A percentile compares a stretch with the other conserved stretches of the same genome.
These are phyloP conservation scores for Ectobius pallidus DNA, from an alignment of 2,888 invertebrate species.

Conservation along the genomic window DNA sequence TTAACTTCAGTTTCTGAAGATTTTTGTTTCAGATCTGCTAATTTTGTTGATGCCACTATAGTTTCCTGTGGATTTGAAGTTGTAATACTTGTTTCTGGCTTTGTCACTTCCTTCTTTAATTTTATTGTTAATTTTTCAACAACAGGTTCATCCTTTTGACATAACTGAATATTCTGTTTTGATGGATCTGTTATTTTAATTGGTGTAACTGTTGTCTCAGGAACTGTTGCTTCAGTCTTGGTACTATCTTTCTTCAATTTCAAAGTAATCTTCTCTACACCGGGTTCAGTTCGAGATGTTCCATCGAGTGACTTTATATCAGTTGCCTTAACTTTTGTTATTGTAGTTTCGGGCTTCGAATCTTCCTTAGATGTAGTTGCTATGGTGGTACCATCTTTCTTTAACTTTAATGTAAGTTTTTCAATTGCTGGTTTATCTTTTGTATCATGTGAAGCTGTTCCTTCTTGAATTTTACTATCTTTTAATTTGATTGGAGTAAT, in stretches of 20 bases:
- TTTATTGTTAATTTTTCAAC: constrained; percentile 19
- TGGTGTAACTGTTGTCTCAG: constrained; percentile 11
- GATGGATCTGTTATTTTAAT: constrained; percentile 16
- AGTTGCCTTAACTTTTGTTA: constrained; percentile 10
- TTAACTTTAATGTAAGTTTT: constrained; percentile 34
- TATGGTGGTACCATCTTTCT: constrained; percentile 22
- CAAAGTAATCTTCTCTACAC: constrained; percentile 37
- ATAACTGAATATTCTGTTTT: background rate
- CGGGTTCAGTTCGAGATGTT: background rate
- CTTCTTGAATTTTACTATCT: constrained; percentile 14
- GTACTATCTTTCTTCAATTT: constrained; percentile 37
- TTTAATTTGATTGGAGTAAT: background rate
- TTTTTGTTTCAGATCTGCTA: constrained; percentile 2
- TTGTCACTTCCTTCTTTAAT: constrained; percentile 35
- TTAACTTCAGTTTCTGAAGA: constrained; percentile 20
- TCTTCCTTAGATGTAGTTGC: constrained; percentile 11
- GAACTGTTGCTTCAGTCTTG: background rate
- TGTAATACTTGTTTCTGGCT: constrained; percentile 8
- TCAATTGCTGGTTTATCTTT: constrained; percentile 33
- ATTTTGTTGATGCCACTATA: background rate
- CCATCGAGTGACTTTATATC: background rate
- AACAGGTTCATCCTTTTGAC: background rate
- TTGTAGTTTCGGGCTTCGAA: constrained; percentile 2
- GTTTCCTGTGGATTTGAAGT: background rate
- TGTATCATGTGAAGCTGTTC: background rate